Evolutionary conservation across 1,140 invertebrate species (phyloP), one percentile per base, ranked within the genome.

Genomic region (Eurosta solidaginis): DNA sequence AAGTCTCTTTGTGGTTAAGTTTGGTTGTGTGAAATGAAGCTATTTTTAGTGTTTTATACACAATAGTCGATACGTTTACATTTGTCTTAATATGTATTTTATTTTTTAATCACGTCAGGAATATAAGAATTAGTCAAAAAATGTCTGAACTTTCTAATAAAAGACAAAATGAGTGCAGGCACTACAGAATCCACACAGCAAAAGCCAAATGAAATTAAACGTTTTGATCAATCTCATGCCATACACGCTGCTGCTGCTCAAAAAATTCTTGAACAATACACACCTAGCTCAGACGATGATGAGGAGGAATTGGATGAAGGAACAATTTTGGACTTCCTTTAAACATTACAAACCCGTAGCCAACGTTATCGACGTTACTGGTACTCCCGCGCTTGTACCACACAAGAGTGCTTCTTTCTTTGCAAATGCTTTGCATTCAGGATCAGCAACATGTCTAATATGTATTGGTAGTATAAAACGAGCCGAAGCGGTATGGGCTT

Each of bases 401-500:
- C 89, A 89, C 63, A 90, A 91, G 87, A 94, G 93, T 5, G 90
- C 92, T 78, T 91, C 92, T 20, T 92, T 93, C 84, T 85, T 96
- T 42, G 91, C 94, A 82, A 94, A 95, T 84, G 89, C 91, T 0
- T 91, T 96, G 80, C 92, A 93, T 83, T 92, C 93, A 50, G 93
- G 94, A 4, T 91, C 94, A 40, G 92, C 93, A 3, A 94, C 95
- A 45, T 98, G 97, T 87, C 90, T 98, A 3, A 95, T 98, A 83
- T 98, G 97, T 82, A 97, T 98, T 87, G 95, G 93, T 63, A 93
- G 93, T 80, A 92, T 98, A 0, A 96, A 95, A 86, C 92, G 94
- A 82, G 90, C 89, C 75, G 94, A 98, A 83, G 86, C 93, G 25
- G 94, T 96, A 84, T 90, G 90, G 76, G 81, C 79, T 0, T 83